These are phyloP conservation scores for Tricholauxania praeusta DNA, from an alignment of 2,888 invertebrate genomes.

Conservation along the genomic window DNA sequence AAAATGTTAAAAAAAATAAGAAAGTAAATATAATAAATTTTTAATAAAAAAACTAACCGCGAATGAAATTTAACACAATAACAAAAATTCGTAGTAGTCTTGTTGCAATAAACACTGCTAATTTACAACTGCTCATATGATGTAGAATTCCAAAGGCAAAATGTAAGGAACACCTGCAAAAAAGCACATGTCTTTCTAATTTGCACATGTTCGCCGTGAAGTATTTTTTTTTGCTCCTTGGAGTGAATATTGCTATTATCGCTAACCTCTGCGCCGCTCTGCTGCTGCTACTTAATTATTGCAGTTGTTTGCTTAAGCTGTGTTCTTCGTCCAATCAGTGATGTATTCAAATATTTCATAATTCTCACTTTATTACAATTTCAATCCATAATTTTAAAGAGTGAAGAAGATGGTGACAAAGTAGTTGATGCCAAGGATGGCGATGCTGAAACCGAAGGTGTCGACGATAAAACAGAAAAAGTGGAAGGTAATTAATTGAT, in stretches of 20 bases:
- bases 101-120: not conserved
- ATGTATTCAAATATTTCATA: no score
- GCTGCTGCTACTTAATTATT: no score
- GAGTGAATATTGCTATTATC: no score
- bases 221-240: no score
- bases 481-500: not conserved
- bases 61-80: conserved; percentile 22
- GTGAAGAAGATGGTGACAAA: conserved; percentile 35
- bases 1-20: conserved; percentile 14
- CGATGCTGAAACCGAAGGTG: conserved; percentile 33
- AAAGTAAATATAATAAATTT: conserved; percentile 17
- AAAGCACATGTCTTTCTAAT: no score
- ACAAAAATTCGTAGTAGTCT: conserved; percentile 16
- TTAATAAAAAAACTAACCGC: conserved; percentile 33
- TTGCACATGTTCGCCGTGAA: no score
- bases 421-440: conserved; percentile 25
- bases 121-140: no score
- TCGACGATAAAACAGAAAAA: conserved; percentile 40
- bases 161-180: no score
- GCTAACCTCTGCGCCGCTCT: no score
- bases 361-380: conserved; percentile 37
- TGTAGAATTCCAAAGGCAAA: no score
- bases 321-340: no score
- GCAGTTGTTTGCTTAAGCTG: no score
- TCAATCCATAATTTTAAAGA: conserved; percentile 46